Evolutionary conservation across 1,140 invertebrate species (phyloP), one percentile per base, ranked within the genome.

Genomic region (Periplaneta americana): DNA sequence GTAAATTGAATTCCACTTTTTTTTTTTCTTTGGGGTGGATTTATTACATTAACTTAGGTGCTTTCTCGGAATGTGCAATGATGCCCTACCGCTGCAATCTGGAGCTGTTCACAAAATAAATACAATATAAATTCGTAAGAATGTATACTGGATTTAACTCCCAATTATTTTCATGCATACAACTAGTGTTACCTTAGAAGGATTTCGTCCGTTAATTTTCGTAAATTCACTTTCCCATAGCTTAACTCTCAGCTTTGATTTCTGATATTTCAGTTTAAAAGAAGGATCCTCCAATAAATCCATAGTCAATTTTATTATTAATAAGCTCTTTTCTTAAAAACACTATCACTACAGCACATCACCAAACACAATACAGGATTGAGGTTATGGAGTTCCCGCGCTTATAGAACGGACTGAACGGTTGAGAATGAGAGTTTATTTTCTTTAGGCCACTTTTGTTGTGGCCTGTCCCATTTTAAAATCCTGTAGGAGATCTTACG

Each of bases 141-240:
- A n/a, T n/a, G n/a, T n/a, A n/a, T n/a, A n/a, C n/a, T n/a, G n/a
- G n/a, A n/a, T n/a, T n/a, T n/a, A n/a, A n/a, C n/a, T n/a, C n/a
- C n/a, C n/a, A n/a, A n/a, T n/a, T n/a, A n/a, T n/a, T 34, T 28
- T 83, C 15, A 6, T 80, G 39, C 81, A 31, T 31, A 81, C 78
- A 76, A 75, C 78, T 80, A n/a, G 36, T 82, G 66, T 85, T 89
- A 93, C 93, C 87, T 95, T 96, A 1, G 92, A 94, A 3, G 95
- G 95, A 83, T 92, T 91, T 32, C 93, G 89, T 74, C 91, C 91
- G 87, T 92, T 86, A 84, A 91, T 91, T 84, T 91, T 91, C 85
- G 92, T 94, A 85, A 96, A 96, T 74, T 93, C 89, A 84, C 92
- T 94, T 87, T 96, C 95, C 95, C 95, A 96, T 84, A 91, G 85